Conservation (phyloP, 2,113 vertebrate genomes). For the Calyptommatus sinebrachiatus region DNA sequence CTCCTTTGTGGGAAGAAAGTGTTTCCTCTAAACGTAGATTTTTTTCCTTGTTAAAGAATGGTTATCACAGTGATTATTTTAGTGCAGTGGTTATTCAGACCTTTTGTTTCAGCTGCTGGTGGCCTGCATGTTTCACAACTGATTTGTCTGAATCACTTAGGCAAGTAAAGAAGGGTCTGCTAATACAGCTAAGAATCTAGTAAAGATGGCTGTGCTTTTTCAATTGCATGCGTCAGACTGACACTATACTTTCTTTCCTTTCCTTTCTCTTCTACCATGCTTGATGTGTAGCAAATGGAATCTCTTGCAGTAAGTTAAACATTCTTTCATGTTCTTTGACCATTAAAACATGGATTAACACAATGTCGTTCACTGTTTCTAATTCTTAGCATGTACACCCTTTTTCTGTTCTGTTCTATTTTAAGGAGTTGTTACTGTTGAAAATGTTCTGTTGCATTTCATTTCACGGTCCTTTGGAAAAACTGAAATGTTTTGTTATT, state of each 20-base stretch:
- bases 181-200: conserved; percentile 68
- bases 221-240: conserved; percentile 83
- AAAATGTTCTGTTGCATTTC: conserved; percentile 49
- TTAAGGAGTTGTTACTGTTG: conserved; percentile 52
- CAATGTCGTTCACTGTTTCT: conserved; percentile 56
- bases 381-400: conserved; percentile 68
- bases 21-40: too few species aligned
- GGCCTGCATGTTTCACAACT: conserved; percentile 69
- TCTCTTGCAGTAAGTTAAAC: conserved; percentile 99
- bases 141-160: conserved; percentile 57
- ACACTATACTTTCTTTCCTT: conserved; percentile 85
- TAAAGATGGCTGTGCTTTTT: conserved; percentile 68
- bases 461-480: conserved; percentile 27
- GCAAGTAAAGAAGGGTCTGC: conserved; percentile 68
- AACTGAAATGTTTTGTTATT: neutral
- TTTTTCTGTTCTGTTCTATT: conserved; percentile 50
- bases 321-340: conserved; percentile 80
- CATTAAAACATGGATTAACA: conserved; percentile 68
- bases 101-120: conserved; percentile 50
- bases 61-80: conserved; percentile 33
- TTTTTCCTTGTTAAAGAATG: too few species aligned
- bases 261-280: conserved; percentile 90
- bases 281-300: conserved; percentile 99
- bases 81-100: conserved; percentile 37
- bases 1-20: too few species aligned